Percentiles rank a stretch among this genome's conserved stretches.
phyloP scores from a whole-genome alignment of 2,888 invertebrate genomes.

The Imbricaverruca yamaguchii region DNA sequence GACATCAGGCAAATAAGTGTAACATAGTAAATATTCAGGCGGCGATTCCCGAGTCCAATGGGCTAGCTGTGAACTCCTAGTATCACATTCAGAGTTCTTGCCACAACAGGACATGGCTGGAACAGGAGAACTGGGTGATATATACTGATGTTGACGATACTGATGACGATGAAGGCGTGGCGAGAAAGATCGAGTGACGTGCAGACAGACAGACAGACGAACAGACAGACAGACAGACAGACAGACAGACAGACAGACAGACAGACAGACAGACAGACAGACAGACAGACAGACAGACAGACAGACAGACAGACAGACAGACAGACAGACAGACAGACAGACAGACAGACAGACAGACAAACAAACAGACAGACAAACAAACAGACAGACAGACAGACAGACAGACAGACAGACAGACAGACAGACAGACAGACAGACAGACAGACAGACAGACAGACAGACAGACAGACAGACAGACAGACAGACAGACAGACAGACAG shows the following conservation, averaged over 20 bases:
- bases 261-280: background rate
- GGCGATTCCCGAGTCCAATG: background rate
- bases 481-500: background rate
- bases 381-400: background rate
- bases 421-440: background rate
- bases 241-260: background rate
- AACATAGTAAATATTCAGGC: background rate
- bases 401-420: background rate
- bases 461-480: background rate
- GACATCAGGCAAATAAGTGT: background rate
- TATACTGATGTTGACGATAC: too few relatives aligned
- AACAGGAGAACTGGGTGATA: too few relatives aligned
- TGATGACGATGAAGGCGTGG: too few relatives aligned
- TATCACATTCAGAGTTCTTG: too few relatives aligned
- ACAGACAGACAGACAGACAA: background rate
- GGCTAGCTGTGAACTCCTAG: too few relatives aligned
- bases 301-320: background rate
- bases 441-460: background rate
- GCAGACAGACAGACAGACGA: background rate
- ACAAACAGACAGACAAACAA: too few relatives aligned
- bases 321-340: background rate
- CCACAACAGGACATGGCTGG: too few relatives aligned
- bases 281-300: background rate
- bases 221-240: background rate
- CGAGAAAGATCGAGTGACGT: background rate